Evolutionary conservation across 1,140 invertebrate genomes (phyloP), one percentile per base, ranked within the genome.

Genomic region (Nymphalis io): DNA sequence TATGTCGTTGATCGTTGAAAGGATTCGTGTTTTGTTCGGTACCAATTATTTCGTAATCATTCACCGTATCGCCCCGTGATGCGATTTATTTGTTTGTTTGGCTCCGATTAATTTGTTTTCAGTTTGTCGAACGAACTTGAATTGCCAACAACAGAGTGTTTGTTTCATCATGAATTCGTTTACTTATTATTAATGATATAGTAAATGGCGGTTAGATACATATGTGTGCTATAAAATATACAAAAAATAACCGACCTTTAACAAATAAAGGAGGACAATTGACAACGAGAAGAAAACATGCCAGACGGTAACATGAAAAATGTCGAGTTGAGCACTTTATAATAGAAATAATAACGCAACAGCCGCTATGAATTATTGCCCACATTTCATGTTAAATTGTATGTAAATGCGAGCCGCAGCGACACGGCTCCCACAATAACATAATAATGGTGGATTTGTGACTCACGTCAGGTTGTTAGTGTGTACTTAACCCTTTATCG

Each of bases 361-460:
- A 84, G 80, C 78, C 82, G 84, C 72, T 74, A 79, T 89, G 88
- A 90, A 84, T 85, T 89, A 89, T 89, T 89, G 86, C 77, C 85
- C 85, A 87, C 88, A 87, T 89, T 89, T 91, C 85, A 88, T 87
- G 86, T 89, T 89, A 91, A 89, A 89, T 87, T 87, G 87, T 89
- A 91, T 91, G 89, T 89, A 89, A 91, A 91, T 89, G 81, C 67
- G 78, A 80, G 82, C 81, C 83, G 79, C 83, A 76, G 73, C 82
- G 84, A 85, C 86, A 85, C 73, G 82, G 85, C 83, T 89, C 83
- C 87, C 87, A 89, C 89, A 91, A 91, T 91, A 91, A 89, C 87
- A 89, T 89, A 88, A 91, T 89, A 91, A 89, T 90, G 83, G 88
- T 85, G 81, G 88, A 89, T 90, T 91, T 91, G 88, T 89, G 85